These are phyloP conservation scores for Thymelicus sylvestris DNA, from an alignment of 2,888 invertebrate genomes.

Conservation along the genomic window DNA sequence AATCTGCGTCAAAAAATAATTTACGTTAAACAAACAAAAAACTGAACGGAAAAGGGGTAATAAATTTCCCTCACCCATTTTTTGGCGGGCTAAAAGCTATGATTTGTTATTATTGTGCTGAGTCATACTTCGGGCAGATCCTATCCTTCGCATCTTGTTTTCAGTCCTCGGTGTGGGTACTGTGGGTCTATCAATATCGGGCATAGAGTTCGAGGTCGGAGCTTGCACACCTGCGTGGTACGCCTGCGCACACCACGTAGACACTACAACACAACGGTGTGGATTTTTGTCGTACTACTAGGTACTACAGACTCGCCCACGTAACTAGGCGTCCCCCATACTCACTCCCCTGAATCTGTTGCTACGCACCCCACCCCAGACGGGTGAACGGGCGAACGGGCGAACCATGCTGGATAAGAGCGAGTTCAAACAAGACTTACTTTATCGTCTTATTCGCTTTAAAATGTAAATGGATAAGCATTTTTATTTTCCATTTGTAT, in stretches of 20 bases:
- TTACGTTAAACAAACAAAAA: not conserved
- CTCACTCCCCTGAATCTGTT: conserved; percentile 56
- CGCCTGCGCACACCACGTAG: conserved; percentile 77
- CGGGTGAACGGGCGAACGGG: not conserved
- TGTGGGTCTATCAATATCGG: conserved; percentile 49
- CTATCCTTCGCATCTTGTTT: conserved; percentile 40
- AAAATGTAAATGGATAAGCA: conserved; percentile 23
- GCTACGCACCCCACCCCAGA: conserved; percentile 60
- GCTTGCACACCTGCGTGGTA: conserved; percentile 52
- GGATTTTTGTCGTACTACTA: conserved; percentile 73
- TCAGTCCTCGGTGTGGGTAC: conserved; percentile 42
- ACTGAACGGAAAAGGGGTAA: not conserved
- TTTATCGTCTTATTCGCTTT: conserved; percentile 26
- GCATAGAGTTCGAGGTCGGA: conserved; percentile 69
- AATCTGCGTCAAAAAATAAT: not conserved
- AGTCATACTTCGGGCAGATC: conserved; percentile 28
- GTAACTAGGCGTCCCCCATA: conserved; percentile 55
- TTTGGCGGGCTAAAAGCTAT: conserved; percentile 8
- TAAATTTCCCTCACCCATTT: conserved; percentile 5
- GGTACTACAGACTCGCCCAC: conserved; percentile 85
- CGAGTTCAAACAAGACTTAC: conserved; percentile 45
- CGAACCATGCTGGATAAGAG: conserved; percentile 47
- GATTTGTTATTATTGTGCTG: conserved; percentile 24
- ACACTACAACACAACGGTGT: conserved; percentile 79
- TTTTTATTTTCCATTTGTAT: conserved; percentile 17